Conservation (phyloP, 2,113 vertebrate genomes). For the cattle (Bos taurus) region ARS-UCD2.0 NC_037350.1:23720501-23721000, state of each 20-base stretch:
- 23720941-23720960: not conserved
- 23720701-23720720: not conserved
- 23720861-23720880: not conserved
- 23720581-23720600: conserved; percentile 33
- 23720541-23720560: not conserved
- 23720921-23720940: not conserved
- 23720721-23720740: not conserved
- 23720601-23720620: conserved; percentile 18
- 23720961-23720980: not conserved
- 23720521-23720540: conserved; percentile 53
- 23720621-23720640: conserved; percentile 27
- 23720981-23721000: not conserved
- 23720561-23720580: conserved; percentile 32
- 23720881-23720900: not conserved
- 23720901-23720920: not conserved
- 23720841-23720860: not conserved
- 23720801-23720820: not conserved
- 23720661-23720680: not conserved
- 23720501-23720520: conserved; percentile 17
- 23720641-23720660: not conserved
- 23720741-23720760: not conserved
- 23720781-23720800: not conserved
- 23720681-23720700: not conserved
- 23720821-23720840: not conserved
- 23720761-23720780: not conserved